These are phyloP conservation scores for Tympanoctomys barrerae DNA, from an alignment of 2,797 vertebrate species.

Conservation along the genomic window DNA sequence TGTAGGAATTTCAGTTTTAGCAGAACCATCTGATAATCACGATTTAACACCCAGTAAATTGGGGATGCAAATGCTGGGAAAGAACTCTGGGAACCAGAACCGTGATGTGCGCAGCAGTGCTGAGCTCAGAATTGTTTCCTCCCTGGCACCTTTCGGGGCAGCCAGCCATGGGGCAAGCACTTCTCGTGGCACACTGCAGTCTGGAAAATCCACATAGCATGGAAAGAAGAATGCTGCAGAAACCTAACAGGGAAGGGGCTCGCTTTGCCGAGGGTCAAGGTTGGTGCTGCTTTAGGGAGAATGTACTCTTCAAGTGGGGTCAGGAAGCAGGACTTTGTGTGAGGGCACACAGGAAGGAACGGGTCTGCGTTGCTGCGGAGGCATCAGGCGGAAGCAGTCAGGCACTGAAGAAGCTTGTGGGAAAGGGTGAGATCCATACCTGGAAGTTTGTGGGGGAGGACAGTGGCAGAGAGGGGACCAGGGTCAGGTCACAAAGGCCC, in stretches of 20 bases:
- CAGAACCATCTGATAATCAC: background rate
- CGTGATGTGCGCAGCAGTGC: background rate
- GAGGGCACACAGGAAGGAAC: accelerated
- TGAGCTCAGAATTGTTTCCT: background rate
- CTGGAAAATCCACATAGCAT: background rate
- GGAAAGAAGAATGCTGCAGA: accelerated
- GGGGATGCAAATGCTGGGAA: background rate
- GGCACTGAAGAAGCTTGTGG: background rate
- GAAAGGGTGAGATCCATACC: accelerated
- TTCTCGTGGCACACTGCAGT: accelerated
- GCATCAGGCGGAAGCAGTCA: accelerated
- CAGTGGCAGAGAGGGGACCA: accelerated
- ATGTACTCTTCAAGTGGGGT: background rate
- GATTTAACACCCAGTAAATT: background rate
- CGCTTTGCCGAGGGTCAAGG: background rate
- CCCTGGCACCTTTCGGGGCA: background rate
- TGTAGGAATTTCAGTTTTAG: background rate
- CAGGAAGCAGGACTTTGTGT: background rate
- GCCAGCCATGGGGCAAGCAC: background rate
- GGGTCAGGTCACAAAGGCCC: background rate
- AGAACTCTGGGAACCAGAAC: background rate
- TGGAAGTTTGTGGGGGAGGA: accelerated
- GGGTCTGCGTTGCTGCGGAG: background rate
- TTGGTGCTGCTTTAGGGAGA: no score
- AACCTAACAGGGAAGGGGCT: background rate